Evolutionary conservation across 2,888 invertebrate species (phyloP).

Genomic region (Agonum fuliginosum): DNA sequence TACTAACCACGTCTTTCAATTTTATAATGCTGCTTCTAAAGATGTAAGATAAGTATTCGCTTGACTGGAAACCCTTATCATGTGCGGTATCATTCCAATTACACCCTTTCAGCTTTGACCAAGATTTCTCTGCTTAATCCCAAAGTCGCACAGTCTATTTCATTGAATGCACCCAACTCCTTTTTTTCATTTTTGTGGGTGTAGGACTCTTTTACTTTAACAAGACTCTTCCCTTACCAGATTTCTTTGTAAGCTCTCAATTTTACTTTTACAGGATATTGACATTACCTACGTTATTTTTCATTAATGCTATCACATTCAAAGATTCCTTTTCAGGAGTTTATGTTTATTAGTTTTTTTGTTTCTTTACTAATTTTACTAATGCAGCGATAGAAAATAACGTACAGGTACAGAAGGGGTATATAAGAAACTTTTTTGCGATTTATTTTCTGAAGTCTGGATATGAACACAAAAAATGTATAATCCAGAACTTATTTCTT

Average conservation of each 20-base stretch:
- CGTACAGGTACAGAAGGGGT: too few relatives aligned
- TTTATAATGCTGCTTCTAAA: slow-evolving; percentile 18
- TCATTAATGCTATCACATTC: too few relatives aligned
- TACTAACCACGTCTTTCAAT: slow-evolving; percentile 29
- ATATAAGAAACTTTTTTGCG: too few relatives aligned
- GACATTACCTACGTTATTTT: not conserved
- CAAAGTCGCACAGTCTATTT: slow-evolving; percentile 17
- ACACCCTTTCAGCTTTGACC: slow-evolving; percentile 46
- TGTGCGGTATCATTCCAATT: slow-evolving; percentile 36
- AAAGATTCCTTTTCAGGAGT: too few relatives aligned
- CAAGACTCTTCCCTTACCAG: slow-evolving; percentile 8
- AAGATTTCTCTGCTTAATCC: slow-evolving; percentile 35
- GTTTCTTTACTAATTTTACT: too few relatives aligned
- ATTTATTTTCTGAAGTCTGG: too few relatives aligned
- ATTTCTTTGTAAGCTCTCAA: not conserved
- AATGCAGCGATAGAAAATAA: too few relatives aligned
- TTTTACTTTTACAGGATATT: not conserved
- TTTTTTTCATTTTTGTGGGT: slow-evolving; percentile 34
- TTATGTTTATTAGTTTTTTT: too few relatives aligned
- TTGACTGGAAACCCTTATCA: slow-evolving; percentile 17
- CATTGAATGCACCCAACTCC: slow-evolving; percentile 3
- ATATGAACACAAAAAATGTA: too few relatives aligned
- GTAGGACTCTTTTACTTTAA: slow-evolving; percentile 21
- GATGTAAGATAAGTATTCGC: slow-evolving; percentile 22
- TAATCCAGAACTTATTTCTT: too few relatives aligned